phyloP scores from a whole-genome alignment of 2,113 vertebrate species.

The Daboia siamensis region DNA sequence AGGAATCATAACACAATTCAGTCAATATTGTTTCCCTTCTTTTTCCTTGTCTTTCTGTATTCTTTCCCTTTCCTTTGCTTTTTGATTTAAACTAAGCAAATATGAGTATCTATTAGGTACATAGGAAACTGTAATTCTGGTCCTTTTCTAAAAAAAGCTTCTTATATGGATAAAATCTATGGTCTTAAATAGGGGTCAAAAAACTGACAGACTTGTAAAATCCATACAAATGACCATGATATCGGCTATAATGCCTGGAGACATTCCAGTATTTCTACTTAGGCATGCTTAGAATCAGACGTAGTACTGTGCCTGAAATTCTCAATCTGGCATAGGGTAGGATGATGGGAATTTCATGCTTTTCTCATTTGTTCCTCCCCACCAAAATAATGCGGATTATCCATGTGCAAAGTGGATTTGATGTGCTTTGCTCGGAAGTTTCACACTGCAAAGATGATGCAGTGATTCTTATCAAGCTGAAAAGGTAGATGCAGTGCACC shows the following conservation, averaged over 20 bases:
- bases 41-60: neutral
- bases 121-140: neutral
- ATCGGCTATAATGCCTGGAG: neutral
- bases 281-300: neutral
- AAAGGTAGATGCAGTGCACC: neutral
- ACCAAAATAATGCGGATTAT: neutral
- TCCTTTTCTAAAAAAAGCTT: neutral
- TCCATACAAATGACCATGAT: neutral
- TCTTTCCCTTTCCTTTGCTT: neutral
- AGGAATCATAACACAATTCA: neutral
- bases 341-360: neutral
- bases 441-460: neutral
- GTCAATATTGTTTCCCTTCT: neutral
- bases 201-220: neutral
- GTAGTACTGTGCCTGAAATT: neutral
- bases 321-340: neutral
- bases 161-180: neutral
- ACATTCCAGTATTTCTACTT: neutral
- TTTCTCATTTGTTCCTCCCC: neutral
- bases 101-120: neutral
- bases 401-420: neutral
- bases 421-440: neutral
- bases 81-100: neutral
- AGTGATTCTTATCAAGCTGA: neutral
- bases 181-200: neutral